Conservation (phyloP, 2,797 vertebrate genomes). For the Trematocara caparti region DNA sequence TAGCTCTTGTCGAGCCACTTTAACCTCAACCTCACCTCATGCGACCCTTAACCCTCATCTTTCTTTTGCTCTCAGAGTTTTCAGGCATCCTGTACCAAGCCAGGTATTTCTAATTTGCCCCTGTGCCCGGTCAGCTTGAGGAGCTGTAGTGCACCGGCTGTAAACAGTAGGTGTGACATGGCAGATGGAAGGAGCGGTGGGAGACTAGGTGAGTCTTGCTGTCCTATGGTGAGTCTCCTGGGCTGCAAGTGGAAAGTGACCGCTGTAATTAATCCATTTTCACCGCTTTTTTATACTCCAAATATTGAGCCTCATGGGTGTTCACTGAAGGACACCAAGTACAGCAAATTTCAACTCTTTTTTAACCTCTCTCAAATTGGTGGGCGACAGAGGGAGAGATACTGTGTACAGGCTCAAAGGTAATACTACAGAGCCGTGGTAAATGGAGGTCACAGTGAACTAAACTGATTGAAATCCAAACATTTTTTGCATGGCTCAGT, state of each 20-base stretch:
- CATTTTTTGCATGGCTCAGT: constrained; percentile 4
- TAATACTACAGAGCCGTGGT: background rate
- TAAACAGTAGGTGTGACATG: constrained; percentile 56
- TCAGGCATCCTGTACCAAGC: constrained; percentile 20
- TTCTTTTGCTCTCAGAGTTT: constrained; percentile 38
- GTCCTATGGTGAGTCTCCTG: constrained; percentile 56
- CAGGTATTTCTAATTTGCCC: constrained; percentile 45
- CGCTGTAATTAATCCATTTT: constrained; percentile 76
- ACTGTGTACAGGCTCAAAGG: background rate
- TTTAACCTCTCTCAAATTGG: constrained; percentile 6
- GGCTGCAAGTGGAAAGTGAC: constrained; percentile 65
- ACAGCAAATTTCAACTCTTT: constrained; percentile 20
- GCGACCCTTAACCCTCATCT: constrained; percentile 44
- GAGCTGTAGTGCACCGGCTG: constrained; percentile 11
- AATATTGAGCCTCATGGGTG: constrained; percentile 47
- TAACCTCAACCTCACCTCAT: constrained; percentile 41
- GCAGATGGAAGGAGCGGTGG: constrained; percentile 76
- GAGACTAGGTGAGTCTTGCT: constrained; percentile 61
- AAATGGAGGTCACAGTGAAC: constrained; percentile 27
- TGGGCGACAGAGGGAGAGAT: background rate
- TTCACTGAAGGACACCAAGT: constrained; percentile 55
- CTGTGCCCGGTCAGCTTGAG: constrained; percentile 24
- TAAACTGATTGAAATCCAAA: constrained; percentile 8
- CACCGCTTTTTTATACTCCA: constrained; percentile 48
- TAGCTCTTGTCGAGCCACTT: constrained; percentile 58